Evolutionary conservation across 2,888 invertebrate genomes (phyloP).

Genomic region (Eristalis tenax): DNA sequence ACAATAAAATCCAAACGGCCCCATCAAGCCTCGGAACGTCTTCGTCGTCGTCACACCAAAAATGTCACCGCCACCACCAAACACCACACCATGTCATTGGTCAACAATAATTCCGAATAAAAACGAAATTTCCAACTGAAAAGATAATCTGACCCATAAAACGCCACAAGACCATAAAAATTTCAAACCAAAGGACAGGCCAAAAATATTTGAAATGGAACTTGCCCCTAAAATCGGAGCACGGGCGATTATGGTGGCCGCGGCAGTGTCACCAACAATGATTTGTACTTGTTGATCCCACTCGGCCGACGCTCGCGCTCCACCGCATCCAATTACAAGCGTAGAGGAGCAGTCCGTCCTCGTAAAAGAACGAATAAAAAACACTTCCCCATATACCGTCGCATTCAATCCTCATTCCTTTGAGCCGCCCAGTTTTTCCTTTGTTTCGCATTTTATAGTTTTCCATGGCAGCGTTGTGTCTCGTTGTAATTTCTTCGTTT

Average conservation of each 20-base stretch:
- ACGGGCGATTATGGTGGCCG: conserved; percentile 6
- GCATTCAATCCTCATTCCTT: neutral
- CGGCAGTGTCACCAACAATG: conserved; percentile 22
- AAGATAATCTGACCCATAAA: conserved; percentile 47
- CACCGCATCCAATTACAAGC: conserved; percentile 23
- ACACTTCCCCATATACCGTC: conserved; percentile 1
- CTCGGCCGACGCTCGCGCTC: neutral
- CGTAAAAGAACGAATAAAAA: conserved; percentile 8
- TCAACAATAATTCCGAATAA: conserved; percentile 31
- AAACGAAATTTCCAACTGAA: conserved; percentile 20
- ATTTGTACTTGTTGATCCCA: conserved; percentile 62
- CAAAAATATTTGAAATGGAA: neutral
- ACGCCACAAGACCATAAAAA: conserved; percentile 15
- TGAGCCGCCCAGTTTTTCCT: neutral
- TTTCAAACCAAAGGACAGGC: neutral
- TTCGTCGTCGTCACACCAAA: neutral
- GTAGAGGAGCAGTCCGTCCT: neutral
- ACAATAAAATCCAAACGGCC: neutral
- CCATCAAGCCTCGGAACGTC: neutral
- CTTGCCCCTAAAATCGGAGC: neutral
- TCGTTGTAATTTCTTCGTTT: neutral
- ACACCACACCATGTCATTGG: conserved; percentile 40
- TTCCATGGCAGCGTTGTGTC: neutral
- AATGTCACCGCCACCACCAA: neutral
- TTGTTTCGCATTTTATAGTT: conserved; percentile 5